These are phyloP conservation scores for Agrochola lychnidis DNA, from an alignment of 2,888 invertebrate genomes.

Conservation along the genomic window DNA sequence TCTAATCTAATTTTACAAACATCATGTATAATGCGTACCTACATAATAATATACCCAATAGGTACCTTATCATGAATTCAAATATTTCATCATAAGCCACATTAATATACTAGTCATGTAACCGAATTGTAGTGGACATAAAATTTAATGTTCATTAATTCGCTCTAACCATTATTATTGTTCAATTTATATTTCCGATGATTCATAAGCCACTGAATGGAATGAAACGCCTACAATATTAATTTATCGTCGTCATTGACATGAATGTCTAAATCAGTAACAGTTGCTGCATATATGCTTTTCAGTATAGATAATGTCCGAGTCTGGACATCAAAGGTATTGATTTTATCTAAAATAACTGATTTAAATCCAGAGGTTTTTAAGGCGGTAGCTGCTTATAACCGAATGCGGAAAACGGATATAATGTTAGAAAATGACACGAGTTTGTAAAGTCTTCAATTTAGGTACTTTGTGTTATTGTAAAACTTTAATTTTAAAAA, in stretches of 20 bases:
- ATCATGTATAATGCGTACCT: neutral
- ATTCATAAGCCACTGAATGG: conserved; percentile 22
- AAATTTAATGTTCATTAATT: conserved; percentile 25
- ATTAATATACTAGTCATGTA: conserved; percentile 8
- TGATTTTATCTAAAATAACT: conserved; percentile 70
- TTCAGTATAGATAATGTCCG: conserved; percentile 7
- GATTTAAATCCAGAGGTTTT: conserved; percentile 59
- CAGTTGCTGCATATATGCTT: conserved; percentile 46
- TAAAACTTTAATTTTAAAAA: neutral
- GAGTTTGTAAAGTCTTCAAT: neutral
- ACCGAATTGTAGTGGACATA: conserved; percentile 12
- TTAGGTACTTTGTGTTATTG: neutral
- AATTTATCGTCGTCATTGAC: neutral
- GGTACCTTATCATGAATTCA: neutral
- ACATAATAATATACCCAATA: neutral
- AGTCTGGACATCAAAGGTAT: conserved; percentile 60
- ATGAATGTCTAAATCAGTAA: conserved; percentile 10
- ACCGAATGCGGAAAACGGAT: neutral
- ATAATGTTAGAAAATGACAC: neutral
- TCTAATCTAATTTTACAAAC: neutral
- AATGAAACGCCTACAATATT: conserved; percentile 19
- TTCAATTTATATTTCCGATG: conserved; percentile 31
- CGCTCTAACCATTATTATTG: conserved; percentile 9
- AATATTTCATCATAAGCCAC: conserved; percentile 15
- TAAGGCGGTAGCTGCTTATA: neutral